A percentile compares a stretch with the other conserved stretches of the same genome.
Evolutionary conservation across 1,140 invertebrate genomes (phyloP).

Genomic region (Conus ventricosus): DNA sequence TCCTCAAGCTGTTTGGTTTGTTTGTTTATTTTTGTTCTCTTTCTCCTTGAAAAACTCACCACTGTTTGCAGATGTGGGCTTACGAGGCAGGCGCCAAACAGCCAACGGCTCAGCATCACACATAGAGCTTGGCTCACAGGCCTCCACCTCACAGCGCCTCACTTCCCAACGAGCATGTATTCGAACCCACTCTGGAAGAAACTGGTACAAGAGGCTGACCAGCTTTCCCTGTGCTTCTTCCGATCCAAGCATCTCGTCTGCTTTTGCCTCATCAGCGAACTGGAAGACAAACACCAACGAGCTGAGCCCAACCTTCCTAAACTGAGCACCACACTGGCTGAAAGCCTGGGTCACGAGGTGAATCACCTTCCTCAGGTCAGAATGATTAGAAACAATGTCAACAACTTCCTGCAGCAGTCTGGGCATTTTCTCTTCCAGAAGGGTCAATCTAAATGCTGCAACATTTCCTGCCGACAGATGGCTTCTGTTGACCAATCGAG

Average conservation of each 20-base stretch:
- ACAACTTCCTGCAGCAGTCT: not conserved
- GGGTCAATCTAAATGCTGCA: not conserved
- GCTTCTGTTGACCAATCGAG: no score
- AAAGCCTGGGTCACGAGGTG: not conserved
- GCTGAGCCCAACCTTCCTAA: not conserved
- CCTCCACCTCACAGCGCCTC: no score
- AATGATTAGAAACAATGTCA: not conserved
- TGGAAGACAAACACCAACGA: not conserved
- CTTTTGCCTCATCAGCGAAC: not conserved
- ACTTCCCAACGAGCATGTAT: not conserved
- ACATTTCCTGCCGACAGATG: not conserved
- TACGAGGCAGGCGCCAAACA: no score
- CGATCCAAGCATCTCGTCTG: not conserved
- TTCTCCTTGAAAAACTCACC: no score
- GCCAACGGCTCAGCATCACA: no score
- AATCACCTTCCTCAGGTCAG: not conserved
- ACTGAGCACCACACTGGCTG: not conserved
- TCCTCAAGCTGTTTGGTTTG: no score
- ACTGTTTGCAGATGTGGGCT: no score
- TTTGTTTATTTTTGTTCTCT: no score
- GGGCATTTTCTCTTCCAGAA: not conserved
- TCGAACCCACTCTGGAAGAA: not conserved
- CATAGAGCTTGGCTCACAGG: no score
- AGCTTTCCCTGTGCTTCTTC: not conserved
- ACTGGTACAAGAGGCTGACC: not conserved